These are phyloP conservation scores for Bolinopsis microptera DNA, from an alignment of 37 sponge, comb jelly and placozoan species.

Conservation along the genomic window DNA sequence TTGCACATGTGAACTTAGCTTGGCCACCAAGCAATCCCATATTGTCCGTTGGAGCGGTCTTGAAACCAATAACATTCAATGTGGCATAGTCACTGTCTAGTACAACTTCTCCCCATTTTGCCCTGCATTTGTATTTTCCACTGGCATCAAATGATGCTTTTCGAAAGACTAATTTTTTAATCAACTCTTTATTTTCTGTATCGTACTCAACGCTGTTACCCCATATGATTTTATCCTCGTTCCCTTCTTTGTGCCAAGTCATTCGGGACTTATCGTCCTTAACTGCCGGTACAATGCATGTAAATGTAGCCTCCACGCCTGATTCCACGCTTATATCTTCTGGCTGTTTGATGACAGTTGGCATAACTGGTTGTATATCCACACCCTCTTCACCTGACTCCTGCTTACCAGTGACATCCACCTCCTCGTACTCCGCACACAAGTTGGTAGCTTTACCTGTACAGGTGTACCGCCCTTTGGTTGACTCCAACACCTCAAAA, in stretches of 20 bases:
- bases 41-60: not conserved
- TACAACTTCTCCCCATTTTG: not conserved
- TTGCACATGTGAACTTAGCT: conserved; percentile 16
- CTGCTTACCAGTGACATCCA: not conserved
- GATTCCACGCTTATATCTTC: not conserved
- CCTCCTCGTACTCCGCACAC: not conserved
- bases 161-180: not conserved
- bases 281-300: not conserved
- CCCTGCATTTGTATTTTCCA: not conserved
- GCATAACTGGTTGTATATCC: not conserved
- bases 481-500: not conserved
- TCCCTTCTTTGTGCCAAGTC: conserved; percentile 13
- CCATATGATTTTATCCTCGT: not conserved
- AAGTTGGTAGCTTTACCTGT: not conserved
- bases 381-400: not conserved
- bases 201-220: not conserved
- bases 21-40: not conserved
- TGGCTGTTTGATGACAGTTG: not conserved
- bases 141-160: not conserved
- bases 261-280: not conserved
- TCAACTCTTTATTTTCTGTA: not conserved
- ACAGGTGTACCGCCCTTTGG: not conserved
- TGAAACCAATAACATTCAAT: not conserved
- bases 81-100: not conserved
- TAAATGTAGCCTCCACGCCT: not conserved